These are phyloP conservation scores for Platysternon megacephalum DNA, from an alignment of 2,113 vertebrate species.

Conservation along the genomic window DNA sequence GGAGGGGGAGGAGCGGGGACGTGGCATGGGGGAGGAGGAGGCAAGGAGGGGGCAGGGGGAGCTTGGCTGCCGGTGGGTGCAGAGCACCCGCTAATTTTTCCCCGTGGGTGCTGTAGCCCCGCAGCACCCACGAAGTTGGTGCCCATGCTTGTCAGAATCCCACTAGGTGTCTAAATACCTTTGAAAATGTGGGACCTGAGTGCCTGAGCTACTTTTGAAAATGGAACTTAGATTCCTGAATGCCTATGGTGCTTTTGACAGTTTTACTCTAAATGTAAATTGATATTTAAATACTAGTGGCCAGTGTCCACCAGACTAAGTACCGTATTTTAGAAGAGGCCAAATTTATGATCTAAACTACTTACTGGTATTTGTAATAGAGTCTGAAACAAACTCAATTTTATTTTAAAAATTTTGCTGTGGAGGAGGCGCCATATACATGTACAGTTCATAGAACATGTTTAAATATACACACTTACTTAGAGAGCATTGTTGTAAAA, in stretches of 20 bases:
- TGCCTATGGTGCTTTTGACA: not conserved
- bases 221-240: not conserved
- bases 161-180: not conserved
- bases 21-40: no score
- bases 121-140: no score
- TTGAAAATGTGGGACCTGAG: not conserved
- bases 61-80: no score
- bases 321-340: not conserved
- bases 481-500: not conserved
- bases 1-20: no score
- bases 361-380: not conserved
- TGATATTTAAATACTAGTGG: not conserved
- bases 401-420: not conserved
- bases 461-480: not conserved
- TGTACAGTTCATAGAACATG: not conserved
- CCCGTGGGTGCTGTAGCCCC: no score
- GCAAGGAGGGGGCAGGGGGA: no score
- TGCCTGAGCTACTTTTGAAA: not conserved
- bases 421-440: not conserved
- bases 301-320: not conserved
- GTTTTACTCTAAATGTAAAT: not conserved
- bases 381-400: not conserved
- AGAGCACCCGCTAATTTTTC: no score
- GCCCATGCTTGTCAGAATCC: not conserved
- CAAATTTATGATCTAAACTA: not conserved